phyloP scores from a whole-genome alignment of 2,113 vertebrate genomes.

The Malurus elegans region DNA sequence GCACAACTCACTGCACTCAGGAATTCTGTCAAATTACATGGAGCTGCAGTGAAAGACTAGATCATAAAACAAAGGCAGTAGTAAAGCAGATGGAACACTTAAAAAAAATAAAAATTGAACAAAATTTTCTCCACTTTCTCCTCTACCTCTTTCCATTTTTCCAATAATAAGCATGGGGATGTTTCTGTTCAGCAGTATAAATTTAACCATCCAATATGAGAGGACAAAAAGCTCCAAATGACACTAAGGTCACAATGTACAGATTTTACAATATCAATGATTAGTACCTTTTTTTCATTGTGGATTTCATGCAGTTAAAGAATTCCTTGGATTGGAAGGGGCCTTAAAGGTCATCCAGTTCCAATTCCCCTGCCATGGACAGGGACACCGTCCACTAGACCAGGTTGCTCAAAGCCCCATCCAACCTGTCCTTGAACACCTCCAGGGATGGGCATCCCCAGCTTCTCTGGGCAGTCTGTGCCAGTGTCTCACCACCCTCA shows the following conservation, averaged over 20 bases:
- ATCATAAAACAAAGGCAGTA: neutral
- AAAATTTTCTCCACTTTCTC: neutral
- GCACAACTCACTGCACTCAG: neutral
- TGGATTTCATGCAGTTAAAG: neutral
- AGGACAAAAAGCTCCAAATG: neutral
- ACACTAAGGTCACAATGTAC: neutral
- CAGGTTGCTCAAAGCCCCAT: neutral
- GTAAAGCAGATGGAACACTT: neutral
- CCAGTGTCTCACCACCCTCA: neutral
- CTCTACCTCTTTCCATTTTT: neutral
- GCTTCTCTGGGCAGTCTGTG: neutral
- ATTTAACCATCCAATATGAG: neutral
- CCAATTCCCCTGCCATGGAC: neutral
- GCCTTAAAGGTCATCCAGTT: neutral
- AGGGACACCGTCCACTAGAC: neutral
- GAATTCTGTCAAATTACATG: neutral
- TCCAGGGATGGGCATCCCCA: neutral
- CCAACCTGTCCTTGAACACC: neutral
- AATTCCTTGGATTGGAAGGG: neutral
- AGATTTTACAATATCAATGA: neutral
- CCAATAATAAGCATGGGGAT: neutral
- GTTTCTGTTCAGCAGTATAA: neutral
- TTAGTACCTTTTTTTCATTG: neutral
- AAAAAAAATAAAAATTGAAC: neutral
- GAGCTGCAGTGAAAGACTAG: neutral